Base-by-base conservation (phyloP, 1,140 invertebrate genomes). In the Lucilia sericata region DNA sequence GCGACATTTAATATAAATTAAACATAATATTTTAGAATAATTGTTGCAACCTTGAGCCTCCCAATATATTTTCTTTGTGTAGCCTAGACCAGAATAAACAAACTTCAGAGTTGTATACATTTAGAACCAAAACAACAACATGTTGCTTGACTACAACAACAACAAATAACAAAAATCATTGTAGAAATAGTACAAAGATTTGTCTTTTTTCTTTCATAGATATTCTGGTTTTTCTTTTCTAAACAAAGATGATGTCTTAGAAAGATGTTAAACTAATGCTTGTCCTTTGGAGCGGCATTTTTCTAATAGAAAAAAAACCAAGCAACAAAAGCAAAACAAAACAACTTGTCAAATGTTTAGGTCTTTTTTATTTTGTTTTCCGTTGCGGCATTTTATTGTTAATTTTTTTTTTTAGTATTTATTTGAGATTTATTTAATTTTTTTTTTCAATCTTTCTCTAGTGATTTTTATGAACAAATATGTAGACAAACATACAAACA, bases 81-180 rank as follows among this genome's bases (percentile, higher is more conserved):
- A 30, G 25, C 10, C 42, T 42, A 42, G 42, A 42, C 42, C 42
- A 42, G 42, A 42, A 10, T 42, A 42, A 42, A 42, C 42, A 42
- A 42, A 42, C 42, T 8, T 42, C 42, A 42, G 42, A 8, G 5
- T 42, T 42, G 42, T 12, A 49, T 49, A 14, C 17, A 2, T 55
- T 55, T 17, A 55, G 1, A 55, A 17, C 0, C 51, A 17, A 17
- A n/a, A 12, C 51, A 17, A 55, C 17, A 55, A 14, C 13, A 55
- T 55, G 49, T 49, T 49, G 13, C 51, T 17, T 14, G n/a, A n/a
- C n/a, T n/a, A n/a, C n/a, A 55, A 55, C 17, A 70, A 70, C 65
- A 21, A 70, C 65, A 70, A 70, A 30, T 30, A 21, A 70, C 65
- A 70, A 70, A 70, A 70, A 25, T 70, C 65, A 70, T 19, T 70